phyloP scores from a whole-genome alignment of 2,888 invertebrate species.

The Lasioglossum leucozonium region DNA sequence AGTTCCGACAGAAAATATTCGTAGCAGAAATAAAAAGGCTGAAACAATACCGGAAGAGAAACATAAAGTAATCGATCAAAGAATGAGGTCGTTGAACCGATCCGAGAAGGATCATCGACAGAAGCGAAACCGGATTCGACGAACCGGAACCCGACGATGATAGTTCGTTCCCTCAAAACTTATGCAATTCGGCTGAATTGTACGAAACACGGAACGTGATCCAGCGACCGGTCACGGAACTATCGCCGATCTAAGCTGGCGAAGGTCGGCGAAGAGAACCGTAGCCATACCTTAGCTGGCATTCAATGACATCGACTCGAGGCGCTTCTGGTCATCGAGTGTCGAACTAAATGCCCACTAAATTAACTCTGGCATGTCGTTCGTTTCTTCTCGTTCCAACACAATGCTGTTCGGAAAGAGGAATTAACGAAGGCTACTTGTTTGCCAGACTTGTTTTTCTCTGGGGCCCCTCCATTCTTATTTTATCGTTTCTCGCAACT shows the following conservation, averaged over 20 bases:
- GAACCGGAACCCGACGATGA: not conserved
- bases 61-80: not conserved
- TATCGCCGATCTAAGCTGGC: conserved; percentile 35
- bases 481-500: not conserved
- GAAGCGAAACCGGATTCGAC: not conserved
- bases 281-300: conserved; percentile 27
- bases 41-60: not conserved
- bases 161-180: conserved; percentile 37
- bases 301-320: conserved; percentile 44
- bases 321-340: conserved; percentile 9
- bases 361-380: not conserved
- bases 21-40: not conserved
- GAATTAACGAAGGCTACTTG: not conserved
- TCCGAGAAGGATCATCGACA: not conserved
- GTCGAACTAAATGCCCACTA: not conserved
- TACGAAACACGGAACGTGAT: conserved; percentile 30
- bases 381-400: not conserved
- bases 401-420: not conserved
- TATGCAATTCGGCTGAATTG: conserved; percentile 39
- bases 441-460: not conserved
- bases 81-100: not conserved
- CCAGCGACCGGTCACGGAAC: conserved; percentile 51
- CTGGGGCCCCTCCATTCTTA: not conserved
- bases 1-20: not conserved
- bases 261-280: conserved; percentile 54